Evolutionary conservation across 2,888 invertebrate species (phyloP).

Genomic region (Proisotoma minuta): DNA sequence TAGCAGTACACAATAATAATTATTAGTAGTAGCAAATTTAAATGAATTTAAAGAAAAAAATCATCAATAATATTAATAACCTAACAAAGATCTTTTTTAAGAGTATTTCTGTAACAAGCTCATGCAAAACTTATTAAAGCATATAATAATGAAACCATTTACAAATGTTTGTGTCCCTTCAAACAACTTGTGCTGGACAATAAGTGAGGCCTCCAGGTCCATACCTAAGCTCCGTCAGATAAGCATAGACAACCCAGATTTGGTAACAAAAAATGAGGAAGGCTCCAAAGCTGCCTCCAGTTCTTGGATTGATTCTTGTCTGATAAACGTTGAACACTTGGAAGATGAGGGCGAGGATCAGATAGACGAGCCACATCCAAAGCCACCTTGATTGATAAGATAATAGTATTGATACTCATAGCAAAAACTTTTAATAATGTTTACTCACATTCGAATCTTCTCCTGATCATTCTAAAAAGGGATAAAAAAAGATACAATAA

Average conservation of each 20-base stretch:
- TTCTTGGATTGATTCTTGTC: slow-evolving; percentile 1
- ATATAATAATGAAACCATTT: too few relatives aligned
- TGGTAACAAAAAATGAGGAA: slow-evolving; percentile 21
- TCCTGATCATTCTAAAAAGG: slow-evolving; percentile 34
- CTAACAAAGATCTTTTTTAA: too few relatives aligned
- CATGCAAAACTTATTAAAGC: too few relatives aligned
- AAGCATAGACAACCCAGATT: slow-evolving; percentile 43
- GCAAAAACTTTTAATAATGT: too few relatives aligned
- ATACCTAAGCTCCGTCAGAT: slow-evolving; percentile 36
- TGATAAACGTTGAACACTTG: slow-evolving; percentile 29
- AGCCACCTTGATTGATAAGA: too few relatives aligned
- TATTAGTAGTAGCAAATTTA: too few relatives aligned
- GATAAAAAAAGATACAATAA: neutral
- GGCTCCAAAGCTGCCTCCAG: slow-evolving; percentile 14
- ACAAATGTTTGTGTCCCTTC: too few relatives aligned
- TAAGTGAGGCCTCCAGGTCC: slow-evolving; percentile 38
- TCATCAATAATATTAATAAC: too few relatives aligned
- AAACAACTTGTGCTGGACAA: slow-evolving; percentile 24
- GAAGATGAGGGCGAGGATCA: slow-evolving; percentile 29
- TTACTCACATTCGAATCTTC: slow-evolving; percentile 38
- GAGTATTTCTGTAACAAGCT: too few relatives aligned
- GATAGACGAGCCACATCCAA: slow-evolving; percentile 31
- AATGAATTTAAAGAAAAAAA: too few relatives aligned
- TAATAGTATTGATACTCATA: too few relatives aligned
- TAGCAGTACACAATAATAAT: too few relatives aligned